Evolutionary conservation across 2,113 vertebrate species (phyloP).

Genomic region (Cavia aperea): DNA sequence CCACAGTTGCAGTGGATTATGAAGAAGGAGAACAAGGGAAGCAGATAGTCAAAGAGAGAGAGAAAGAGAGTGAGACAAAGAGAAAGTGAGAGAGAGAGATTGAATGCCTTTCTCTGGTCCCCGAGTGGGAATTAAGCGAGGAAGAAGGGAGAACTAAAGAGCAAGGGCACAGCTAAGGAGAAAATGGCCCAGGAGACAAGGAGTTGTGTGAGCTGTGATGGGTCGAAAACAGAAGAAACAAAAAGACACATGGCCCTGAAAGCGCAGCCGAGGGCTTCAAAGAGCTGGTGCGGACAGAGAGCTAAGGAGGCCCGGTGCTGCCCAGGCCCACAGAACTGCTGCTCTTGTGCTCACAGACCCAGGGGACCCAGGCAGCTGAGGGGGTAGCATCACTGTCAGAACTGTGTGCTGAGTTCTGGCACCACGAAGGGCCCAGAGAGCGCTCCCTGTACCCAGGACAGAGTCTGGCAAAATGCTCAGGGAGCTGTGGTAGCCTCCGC

Average conservation of each 20-base stretch:
- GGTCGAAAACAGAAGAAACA: background rate
- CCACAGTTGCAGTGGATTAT: background rate
- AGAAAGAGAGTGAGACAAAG: too few relatives aligned
- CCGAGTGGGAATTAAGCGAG: background rate
- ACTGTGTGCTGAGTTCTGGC: background rate
- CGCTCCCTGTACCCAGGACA: background rate
- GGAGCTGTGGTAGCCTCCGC: background rate
- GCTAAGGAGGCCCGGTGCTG: background rate
- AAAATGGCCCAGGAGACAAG: background rate
- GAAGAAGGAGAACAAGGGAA: background rate
- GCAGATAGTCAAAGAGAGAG: background rate
- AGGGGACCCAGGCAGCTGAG: background rate
- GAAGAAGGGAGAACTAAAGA: background rate
- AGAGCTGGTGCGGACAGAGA: background rate
- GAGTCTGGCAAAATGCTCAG: background rate
- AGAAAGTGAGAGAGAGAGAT: background rate
- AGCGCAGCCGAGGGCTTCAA: background rate
- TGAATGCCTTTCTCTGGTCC: background rate
- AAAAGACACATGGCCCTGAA: background rate
- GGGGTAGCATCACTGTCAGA: background rate
- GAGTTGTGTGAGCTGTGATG: background rate
- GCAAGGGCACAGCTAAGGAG: background rate
- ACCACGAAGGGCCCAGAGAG: background rate
- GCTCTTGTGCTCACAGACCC: background rate
- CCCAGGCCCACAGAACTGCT: background rate